Evolutionary conservation across 2,113 vertebrate species (phyloP).

Genomic region (Ploceus nigricollis): DNA sequence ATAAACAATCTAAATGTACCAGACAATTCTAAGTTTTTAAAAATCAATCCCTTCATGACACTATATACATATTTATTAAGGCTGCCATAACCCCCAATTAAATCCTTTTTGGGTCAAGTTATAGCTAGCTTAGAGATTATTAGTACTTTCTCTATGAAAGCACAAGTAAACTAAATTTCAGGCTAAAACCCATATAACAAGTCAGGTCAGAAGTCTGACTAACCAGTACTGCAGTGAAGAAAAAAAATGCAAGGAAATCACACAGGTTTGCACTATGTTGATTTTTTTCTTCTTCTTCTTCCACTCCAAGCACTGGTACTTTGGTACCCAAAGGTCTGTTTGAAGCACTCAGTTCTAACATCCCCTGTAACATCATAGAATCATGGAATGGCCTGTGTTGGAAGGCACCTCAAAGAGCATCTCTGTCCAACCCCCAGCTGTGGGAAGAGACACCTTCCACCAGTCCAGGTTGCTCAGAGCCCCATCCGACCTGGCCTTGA

Average conservation of each 20-base stretch:
- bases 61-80: not conserved
- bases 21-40: not conserved
- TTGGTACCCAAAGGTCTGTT: not conserved
- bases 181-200: not conserved
- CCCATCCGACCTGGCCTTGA: not conserved
- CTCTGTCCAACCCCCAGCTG: rapidly evolving
- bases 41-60: not conserved
- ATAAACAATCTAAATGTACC: not conserved
- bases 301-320: not conserved
- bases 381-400: not conserved
- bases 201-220: not conserved
- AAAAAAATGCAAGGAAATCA: not conserved
- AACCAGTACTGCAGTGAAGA: not conserved
- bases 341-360: not conserved
- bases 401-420: not conserved
- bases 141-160: not conserved
- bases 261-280: not conserved
- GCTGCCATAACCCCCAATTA: not conserved
- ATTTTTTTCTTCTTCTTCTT: not conserved
- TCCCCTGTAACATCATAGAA: not conserved
- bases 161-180: not conserved
- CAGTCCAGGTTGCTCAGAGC: not conserved
- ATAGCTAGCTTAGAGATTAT: not conserved
- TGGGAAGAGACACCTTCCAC: not conserved
- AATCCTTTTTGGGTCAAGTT: not conserved